These are phyloP conservation scores for Hofmannophila pseudospretella DNA, from an alignment of 2,888 invertebrate species.

Conservation along the genomic window DNA sequence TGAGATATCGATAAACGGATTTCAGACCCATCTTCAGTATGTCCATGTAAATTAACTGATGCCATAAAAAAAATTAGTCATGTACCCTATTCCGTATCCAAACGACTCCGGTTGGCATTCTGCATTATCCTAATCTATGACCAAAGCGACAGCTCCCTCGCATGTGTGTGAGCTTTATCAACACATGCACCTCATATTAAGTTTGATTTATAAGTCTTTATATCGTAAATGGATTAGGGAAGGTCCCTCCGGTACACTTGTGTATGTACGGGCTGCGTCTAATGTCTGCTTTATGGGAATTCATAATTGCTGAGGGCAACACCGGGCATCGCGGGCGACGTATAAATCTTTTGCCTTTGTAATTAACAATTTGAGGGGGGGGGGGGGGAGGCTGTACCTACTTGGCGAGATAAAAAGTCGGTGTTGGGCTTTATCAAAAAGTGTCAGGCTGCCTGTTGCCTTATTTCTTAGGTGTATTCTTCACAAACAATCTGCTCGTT, in stretches of 20 bases:
- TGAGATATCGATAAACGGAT: no score
- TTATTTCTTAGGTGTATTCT: no score
- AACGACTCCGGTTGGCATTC: slow-evolving; percentile 1
- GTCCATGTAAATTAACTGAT: no score
- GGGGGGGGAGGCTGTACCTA: slow-evolving; percentile 28
- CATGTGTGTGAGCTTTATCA: slow-evolving; percentile 48
- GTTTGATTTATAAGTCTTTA: slow-evolving; percentile 76
- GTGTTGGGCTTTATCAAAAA: no score
- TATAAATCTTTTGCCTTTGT: slow-evolving; percentile 33
- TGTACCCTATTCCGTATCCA: no score
- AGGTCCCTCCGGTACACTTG: slow-evolving; percentile 40
- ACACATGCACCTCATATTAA: slow-evolving; percentile 75
- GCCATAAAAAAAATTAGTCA: no score
- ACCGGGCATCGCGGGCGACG: slow-evolving; percentile 12
- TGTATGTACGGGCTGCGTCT: slow-evolving; percentile 27
- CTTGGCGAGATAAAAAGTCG: neutral
- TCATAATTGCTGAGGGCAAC: slow-evolving; percentile 39
- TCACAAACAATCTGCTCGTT: no score
- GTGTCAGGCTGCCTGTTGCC: no score
- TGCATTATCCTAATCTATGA: slow-evolving; percentile 5
- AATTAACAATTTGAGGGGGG: slow-evolving; percentile 46
- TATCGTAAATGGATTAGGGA: slow-evolving; percentile 77
- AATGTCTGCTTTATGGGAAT: slow-evolving; percentile 54
- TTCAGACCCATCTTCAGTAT: no score
- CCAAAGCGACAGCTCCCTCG: neutral